Evolutionary conservation across 2,113 vertebrate species (phyloP).

Genomic region (Ondatra zibethicus): DNA sequence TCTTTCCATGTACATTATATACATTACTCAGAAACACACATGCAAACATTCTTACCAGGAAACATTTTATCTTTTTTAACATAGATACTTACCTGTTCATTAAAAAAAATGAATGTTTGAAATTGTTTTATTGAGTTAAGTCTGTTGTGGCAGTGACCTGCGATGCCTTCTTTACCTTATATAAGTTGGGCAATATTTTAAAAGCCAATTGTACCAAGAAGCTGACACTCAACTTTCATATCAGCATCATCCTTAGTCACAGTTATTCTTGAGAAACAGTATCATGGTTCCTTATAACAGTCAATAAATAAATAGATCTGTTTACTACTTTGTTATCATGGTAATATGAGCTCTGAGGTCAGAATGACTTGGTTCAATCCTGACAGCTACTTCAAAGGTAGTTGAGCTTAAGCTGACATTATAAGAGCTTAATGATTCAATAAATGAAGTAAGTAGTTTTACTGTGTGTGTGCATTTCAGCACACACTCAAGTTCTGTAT

Average conservation of each 20-base stretch:
- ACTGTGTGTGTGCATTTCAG: neutral
- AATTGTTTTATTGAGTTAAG: conserved; percentile 32
- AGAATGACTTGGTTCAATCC: neutral
- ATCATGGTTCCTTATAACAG: neutral
- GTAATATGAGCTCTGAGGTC: neutral
- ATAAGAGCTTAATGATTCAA: neutral
- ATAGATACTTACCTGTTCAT: neutral
- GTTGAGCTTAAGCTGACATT: neutral
- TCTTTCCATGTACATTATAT: neutral
- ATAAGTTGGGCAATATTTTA: neutral
- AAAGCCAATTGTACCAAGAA: neutral
- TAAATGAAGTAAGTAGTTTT: neutral
- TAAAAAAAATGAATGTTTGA: conserved; percentile 8
- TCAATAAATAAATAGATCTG: neutral
- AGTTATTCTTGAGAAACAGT: neutral
- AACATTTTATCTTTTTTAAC: neutral
- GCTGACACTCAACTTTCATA: neutral
- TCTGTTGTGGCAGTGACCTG: neutral
- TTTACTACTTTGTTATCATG: neutral
- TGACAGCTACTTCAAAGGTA: neutral
- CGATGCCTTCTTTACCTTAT: neutral
- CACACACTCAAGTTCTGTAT: neutral
- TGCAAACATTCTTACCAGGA: no score
- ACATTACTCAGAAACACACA: neutral
- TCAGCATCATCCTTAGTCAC: accelerated